Base-by-base conservation (phyloP, 1,140 invertebrate genomes). In the Drosophila pseudoobscura region DNA sequence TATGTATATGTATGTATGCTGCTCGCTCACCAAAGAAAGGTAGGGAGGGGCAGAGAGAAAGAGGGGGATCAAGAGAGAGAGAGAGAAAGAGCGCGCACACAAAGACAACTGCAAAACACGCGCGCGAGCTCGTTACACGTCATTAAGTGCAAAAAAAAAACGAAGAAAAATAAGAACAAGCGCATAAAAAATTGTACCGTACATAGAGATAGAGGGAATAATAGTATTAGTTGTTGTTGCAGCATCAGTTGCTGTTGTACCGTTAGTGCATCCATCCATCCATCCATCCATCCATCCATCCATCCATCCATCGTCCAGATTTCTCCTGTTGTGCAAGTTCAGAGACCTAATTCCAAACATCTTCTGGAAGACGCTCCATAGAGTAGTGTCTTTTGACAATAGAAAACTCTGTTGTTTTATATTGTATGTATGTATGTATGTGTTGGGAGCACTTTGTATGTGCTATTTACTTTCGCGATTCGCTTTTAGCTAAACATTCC, bases 51-150 rank as follows among this genome's bases (percentile, higher is more conserved):
- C 22, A 53, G 35, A 55, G 39, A 47, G 31, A 55, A 41, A 49
- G 17, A 56, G 35, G 65, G 15, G 56, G 24, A 54, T 26, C 59
- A 7, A 52, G 11, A 57, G n/a, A 64, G n/a, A 46, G 6, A 43
- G 17, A 24, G 29, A 55, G 55, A 56, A 50, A 60, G 63, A 78
- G 62, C 60, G 66, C 43, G 51, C 54, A 44, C 61, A 57, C 61
- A 77, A 66, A 77, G 51, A 15, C 51, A 61, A 61, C 50, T 72
- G 74, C 58, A 71, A 85, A 84, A 76, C 64, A 84, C 80, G 77
- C 72, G 80, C 80, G 72, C 66, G 60, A 57, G 68, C 60, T 75
- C 71, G 77, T 84, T 84, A 84, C 80, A 84, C 82, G 80, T 84
- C 82, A 84, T 84, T 87, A 84, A 87, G 80, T 84, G 80, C 82